Evolutionary conservation across 2,888 invertebrate species (phyloP).

Genomic region (Aleiodes leptofemur): DNA sequence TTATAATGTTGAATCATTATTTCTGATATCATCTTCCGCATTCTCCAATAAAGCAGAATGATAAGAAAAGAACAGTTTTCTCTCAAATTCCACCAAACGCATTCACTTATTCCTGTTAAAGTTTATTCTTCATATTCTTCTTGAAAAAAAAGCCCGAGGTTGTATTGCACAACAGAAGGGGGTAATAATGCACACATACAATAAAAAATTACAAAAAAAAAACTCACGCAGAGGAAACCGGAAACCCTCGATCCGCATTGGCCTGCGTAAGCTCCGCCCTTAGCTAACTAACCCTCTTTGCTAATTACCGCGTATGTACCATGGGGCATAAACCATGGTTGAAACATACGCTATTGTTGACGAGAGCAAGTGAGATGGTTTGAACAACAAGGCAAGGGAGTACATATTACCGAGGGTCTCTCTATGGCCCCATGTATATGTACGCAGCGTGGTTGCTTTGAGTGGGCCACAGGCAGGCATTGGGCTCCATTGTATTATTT

Average conservation of each 20-base stretch:
- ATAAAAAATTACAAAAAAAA: conserved; percentile 10
- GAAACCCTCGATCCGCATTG: conserved; percentile 62
- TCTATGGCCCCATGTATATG: conserved; percentile 16
- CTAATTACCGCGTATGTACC: conserved; percentile 68
- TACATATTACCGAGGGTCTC: conserved; percentile 32
- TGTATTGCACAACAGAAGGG: conserved; percentile 27
- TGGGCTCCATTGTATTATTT: conserved; percentile 64
- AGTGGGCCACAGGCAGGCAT: conserved; percentile 51
- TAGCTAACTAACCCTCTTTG: conserved; percentile 70
- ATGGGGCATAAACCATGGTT: conserved; percentile 47
- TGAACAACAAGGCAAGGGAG: conserved; percentile 52
- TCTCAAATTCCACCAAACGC: too few relatives aligned
- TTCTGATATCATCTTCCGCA: too few relatives aligned
- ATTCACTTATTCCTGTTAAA: too few relatives aligned
- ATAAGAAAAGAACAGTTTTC: too few relatives aligned
- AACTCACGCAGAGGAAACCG: conserved; percentile 39
- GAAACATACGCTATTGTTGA: conserved; percentile 39
- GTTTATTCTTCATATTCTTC: background rate
- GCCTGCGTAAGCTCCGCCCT: conserved; percentile 67
- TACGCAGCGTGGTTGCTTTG: conserved; percentile 44
- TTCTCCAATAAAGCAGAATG: too few relatives aligned
- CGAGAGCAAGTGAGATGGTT: conserved; percentile 52
- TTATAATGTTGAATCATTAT: too few relatives aligned
- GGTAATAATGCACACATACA: conserved; percentile 25
- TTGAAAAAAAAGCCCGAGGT: conserved; percentile 12